These are phyloP conservation scores for Neuroscelio doddi DNA, from an alignment of 2,888 invertebrate species.

Conservation along the genomic window DNA sequence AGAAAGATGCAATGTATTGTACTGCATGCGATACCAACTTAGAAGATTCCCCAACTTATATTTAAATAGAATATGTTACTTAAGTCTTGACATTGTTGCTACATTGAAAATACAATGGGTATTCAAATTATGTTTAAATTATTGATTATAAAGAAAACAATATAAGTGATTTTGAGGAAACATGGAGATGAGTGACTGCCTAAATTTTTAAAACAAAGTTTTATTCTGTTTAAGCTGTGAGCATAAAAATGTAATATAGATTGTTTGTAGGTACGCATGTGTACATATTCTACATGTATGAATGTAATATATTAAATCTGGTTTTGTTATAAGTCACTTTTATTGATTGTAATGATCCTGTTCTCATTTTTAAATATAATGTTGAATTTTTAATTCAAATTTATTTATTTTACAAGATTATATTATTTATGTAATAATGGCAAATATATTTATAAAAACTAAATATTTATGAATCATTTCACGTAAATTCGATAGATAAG, in stretches of 20 bases:
- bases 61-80: slow-evolving; percentile 62
- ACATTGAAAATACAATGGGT: neutral
- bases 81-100: slow-evolving; percentile 3
- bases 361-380: too few relatives aligned
- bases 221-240: too few relatives aligned
- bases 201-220: neutral
- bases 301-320: slow-evolving; percentile 1
- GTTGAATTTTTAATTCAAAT: too few relatives aligned
- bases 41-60: slow-evolving; percentile 84
- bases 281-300: slow-evolving; percentile 1
- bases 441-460: too few relatives aligned
- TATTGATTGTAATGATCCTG: too few relatives aligned
- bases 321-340: slow-evolving; percentile 4
- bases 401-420: too few relatives aligned
- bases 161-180: neutral
- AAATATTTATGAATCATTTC: too few relatives aligned
- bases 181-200: neutral
- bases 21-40: slow-evolving; percentile 81
- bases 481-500: too few relatives aligned
- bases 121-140: neutral
- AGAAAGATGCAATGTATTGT: slow-evolving; percentile 77
- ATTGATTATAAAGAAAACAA: neutral
- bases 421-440: too few relatives aligned
- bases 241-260: slow-evolving; percentile 7
- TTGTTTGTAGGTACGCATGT: neutral